A percentile compares a stretch with the other conserved stretches of the same genome.
These are phyloP conservation scores for Dasysyrphus tricinctus DNA, from an alignment of 2,888 invertebrate species.

Conservation along the genomic window DNA sequence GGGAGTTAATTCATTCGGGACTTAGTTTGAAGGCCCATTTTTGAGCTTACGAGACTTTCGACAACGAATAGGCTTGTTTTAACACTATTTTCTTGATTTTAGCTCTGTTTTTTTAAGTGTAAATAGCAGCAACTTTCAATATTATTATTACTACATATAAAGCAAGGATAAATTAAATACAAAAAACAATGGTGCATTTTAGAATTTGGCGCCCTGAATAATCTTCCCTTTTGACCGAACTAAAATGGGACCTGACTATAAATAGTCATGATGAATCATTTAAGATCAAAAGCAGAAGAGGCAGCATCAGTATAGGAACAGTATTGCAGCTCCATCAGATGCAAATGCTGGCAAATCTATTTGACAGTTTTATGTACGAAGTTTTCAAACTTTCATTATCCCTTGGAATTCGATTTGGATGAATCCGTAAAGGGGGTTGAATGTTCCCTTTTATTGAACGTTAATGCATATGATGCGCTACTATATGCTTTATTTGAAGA, in stretches of 20 bases:
- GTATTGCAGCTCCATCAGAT: slow-evolving; percentile 30
- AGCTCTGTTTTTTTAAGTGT: too few species aligned
- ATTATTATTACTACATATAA: too few species aligned
- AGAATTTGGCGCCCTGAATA: neutral
- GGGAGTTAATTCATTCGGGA: too few species aligned
- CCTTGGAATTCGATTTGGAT: slow-evolving; percentile 55
- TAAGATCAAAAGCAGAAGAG: slow-evolving; percentile 39
- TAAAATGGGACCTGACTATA: neutral
- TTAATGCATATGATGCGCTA: slow-evolving; percentile 19
- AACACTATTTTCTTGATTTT: too few species aligned
- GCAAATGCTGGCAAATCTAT: slow-evolving; percentile 56
- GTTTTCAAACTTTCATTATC: slow-evolving; percentile 55
- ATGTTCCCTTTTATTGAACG: slow-evolving; percentile 22
- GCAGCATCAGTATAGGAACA: neutral
- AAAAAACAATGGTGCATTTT: too few species aligned
- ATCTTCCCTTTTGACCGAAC: neutral
- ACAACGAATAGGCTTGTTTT: too few species aligned
- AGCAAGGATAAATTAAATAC: too few species aligned
- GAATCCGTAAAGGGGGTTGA: slow-evolving; percentile 35
- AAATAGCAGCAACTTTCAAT: too few species aligned
- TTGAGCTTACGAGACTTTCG: too few species aligned
- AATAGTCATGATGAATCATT: slow-evolving; percentile 46
- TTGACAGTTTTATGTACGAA: slow-evolving; percentile 56
- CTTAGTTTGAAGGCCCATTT: too few species aligned
- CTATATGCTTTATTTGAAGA: slow-evolving; percentile 37